Evolutionary conservation across 1,140 invertebrate genomes (phyloP), one percentile per base, ranked within the genome.

Genomic region (Hycleus phaleratus): DNA sequence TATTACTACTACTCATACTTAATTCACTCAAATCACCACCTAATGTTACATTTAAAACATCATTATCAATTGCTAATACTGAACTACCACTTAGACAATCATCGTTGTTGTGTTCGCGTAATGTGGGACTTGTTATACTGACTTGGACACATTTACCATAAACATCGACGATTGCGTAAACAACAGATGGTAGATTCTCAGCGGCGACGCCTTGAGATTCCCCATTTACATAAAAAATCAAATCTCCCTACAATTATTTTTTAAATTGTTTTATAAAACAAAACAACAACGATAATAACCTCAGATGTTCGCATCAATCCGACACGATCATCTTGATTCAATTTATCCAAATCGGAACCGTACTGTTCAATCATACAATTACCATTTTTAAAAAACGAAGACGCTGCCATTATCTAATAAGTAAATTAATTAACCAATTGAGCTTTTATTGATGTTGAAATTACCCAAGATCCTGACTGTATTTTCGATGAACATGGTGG

Each of bases 101-200:
- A 59, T 74, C 73, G 58, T 74, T 74, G 48, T 74, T 73, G 49
- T 74, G 71, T 54, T 71, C 70, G 58, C 72, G 59, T 43, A 68
- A 58, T 10, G 61, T 59, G 6, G 71, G 71, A 55, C 66, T 71
- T 26, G 79, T 81, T 59, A 85, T 77, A 8, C 85, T 86, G 7
- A 96, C 86, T 79, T 95, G 92, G 5, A 91, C 86, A 77, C 92
- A 95, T 73, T 94, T 93, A 2, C 92, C 93, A 74, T 94, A 96
- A 69, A 97, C 78, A 76, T 95, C 91, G 25, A 96, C 82, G 9
- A 97, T 84, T 6, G 88, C 93, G 80, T 85, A 95, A 10, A 96
- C 78, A 42, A 79, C 76, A 10, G 79, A 66, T 24, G 92, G 91
- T 60, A 96, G 78, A 66, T 85, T 84, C 61, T 78, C 80, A 0